phyloP scores from a whole-genome alignment of 2,797 vertebrate species.

The Oreochromis mossambicus region DNA sequence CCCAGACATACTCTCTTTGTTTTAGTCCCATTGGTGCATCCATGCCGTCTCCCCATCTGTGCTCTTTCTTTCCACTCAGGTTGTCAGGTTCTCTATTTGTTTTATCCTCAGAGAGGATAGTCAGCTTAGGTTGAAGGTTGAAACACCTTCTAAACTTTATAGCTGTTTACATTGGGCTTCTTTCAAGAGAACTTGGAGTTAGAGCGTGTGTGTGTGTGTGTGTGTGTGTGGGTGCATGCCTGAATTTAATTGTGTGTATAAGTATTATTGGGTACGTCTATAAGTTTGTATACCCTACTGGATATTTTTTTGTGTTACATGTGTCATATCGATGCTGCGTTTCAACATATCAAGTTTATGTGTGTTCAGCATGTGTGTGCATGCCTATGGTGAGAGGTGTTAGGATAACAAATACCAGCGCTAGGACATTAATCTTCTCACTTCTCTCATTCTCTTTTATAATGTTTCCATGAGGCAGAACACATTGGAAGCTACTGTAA shows the following conservation, averaged over 20 bases:
- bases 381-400: not conserved
- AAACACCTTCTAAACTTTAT: constrained; percentile 57
- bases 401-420: not conserved
- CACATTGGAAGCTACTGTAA: not conserved
- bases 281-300: not conserved
- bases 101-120: constrained; percentile 29
- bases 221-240: not conserved
- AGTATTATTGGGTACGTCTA: not conserved
- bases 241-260: not conserved
- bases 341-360: not conserved
- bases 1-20: constrained; percentile 14
- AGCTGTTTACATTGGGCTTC: constrained; percentile 46
- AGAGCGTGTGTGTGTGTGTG: not conserved
- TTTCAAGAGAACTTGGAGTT: constrained; percentile 21
- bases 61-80: constrained; percentile 27
- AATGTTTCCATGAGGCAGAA: constrained; percentile 32
- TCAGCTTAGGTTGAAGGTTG: constrained; percentile 56
- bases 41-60: constrained; percentile 12
- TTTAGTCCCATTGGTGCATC: constrained; percentile 18
- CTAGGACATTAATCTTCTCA: constrained; percentile 21
- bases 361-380: not conserved
- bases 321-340: not conserved
- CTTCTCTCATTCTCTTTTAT: constrained; percentile 12
- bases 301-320: not conserved
- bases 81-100: constrained; percentile 38